Evolutionary conservation across 2,113 vertebrate species (phyloP), one percentile per base, ranked within the genome.

Genomic region (Vombatus ursinus): DNA sequence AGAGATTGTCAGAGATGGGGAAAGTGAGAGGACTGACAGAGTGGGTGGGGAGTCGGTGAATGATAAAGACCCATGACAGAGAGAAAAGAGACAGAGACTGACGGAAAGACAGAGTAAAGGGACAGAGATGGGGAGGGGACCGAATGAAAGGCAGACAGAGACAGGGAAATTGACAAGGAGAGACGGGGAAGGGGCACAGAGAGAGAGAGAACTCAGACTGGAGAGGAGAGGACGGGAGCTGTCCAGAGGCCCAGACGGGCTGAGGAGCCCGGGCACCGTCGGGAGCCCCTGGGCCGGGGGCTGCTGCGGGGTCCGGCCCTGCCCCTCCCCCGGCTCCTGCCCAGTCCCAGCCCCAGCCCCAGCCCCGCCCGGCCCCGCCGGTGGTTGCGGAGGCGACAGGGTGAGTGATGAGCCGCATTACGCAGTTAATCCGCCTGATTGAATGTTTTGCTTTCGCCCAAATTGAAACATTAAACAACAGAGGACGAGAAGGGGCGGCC

Each of bases 381-480:
- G 99, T 99, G 99, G 99, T 68, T 68, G 61, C 99, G 98, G 99
- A 99, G 99, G 98, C 97, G 99, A 99, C 99, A 99, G 99, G 99
- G 99, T 99, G 99, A 99, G 99, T 99, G 99, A 99, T 99, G 99
- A 99, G 99, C 99, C 99, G 98, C 99, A 99, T 99, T 99, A 99
- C 99, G 99, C 99, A 99, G 99, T 99, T 99, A 99, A 99, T 99
- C 99, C 99, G 99, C 99, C 99, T 99, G 99, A 99, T 99, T 99
- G 99, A 99, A 99, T 99, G 99, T 99, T 98, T 99, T 99, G 99
- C 99, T 99, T 99, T 99, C 99, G 97, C 99, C 99, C 99, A 99
- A 99, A 99, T 99, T 99, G 99, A 99, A 99, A 99, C 99, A 99
- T 99, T 99, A 99, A 99, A 99, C 99, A 99, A 99, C 99, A 99